Evolutionary conservation across 2,113 vertebrate species (phyloP).

Genomic region (Sebastes schlegelii): DNA sequence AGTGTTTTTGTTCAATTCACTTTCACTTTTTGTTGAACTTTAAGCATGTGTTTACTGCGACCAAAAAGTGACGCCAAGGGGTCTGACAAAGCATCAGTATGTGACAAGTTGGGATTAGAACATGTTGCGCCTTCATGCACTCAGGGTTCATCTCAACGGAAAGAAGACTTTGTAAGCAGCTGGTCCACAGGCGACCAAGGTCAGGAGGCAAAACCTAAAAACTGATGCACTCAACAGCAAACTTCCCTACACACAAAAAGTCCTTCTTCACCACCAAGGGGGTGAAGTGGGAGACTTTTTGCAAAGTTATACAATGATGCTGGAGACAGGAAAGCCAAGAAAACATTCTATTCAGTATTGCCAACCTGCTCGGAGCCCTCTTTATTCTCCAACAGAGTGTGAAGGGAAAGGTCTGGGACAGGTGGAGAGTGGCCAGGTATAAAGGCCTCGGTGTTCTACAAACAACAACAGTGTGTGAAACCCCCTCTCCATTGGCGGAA

Average conservation of each 20-base stretch:
- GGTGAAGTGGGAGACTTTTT: background rate
- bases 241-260: background rate
- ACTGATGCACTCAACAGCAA: background rate
- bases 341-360: background rate
- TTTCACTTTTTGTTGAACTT: background rate
- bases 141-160: no score
- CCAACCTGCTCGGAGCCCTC: background rate
- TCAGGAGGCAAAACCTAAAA: background rate
- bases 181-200: background rate
- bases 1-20: background rate
- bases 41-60: background rate
- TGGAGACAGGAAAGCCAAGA: background rate
- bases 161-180: background rate
- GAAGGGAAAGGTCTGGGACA: background rate
- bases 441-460: slow-evolving; percentile 2
- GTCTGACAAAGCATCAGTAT: no score
- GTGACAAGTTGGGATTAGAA: no score
- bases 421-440: background rate
- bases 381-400: background rate
- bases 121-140: no score
- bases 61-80: no score
- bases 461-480: background rate
- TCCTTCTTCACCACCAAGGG: background rate
- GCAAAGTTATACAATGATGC: background rate
- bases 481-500: background rate